A percentile compares a stretch with the other conserved stretches of the same genome.
Evolutionary conservation across 2,888 invertebrate species (phyloP).

Genomic region (Latrodectus hesperus): DNA sequence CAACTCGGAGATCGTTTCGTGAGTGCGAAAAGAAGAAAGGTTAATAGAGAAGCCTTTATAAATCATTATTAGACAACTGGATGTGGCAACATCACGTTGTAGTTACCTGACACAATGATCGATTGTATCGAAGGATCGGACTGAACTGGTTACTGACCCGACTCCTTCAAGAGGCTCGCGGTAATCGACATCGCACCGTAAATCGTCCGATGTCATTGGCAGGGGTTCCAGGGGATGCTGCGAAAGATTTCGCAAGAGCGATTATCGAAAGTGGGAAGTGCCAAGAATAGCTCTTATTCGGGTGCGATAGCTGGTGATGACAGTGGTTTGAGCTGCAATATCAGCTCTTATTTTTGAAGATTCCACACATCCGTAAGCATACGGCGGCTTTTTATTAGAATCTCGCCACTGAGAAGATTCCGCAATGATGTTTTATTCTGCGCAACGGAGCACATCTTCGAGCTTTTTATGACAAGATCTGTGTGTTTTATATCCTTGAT

Average conservation of each 20-base stretch:
- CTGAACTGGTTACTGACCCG: conserved; percentile 57
- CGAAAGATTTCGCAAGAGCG: neutral
- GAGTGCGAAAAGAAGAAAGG: conserved; percentile 49
- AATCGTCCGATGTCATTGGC: conserved; percentile 44
- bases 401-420: too few relatives aligned
- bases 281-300: neutral
- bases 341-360: neutral
- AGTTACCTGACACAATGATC: conserved; percentile 62
- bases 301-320: neutral
- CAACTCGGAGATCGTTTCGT: neutral
- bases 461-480: too few relatives aligned
- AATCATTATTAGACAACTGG: conserved; percentile 67
- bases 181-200: conserved; percentile 30
- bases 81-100: conserved; percentile 63
- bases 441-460: too few relatives aligned
- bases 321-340: neutral
- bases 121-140: conserved; percentile 33
- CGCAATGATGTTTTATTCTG: too few relatives aligned
- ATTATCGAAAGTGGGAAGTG: neutral
- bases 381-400: too few relatives aligned
- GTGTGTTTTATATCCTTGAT: too few relatives aligned
- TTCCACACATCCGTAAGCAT: too few relatives aligned
- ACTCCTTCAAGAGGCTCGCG: conserved; percentile 8
- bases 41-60: conserved; percentile 65
- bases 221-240: neutral